phyloP scores from a whole-genome alignment of 2,797 vertebrate species.

The Lerista edwardsae region DNA sequence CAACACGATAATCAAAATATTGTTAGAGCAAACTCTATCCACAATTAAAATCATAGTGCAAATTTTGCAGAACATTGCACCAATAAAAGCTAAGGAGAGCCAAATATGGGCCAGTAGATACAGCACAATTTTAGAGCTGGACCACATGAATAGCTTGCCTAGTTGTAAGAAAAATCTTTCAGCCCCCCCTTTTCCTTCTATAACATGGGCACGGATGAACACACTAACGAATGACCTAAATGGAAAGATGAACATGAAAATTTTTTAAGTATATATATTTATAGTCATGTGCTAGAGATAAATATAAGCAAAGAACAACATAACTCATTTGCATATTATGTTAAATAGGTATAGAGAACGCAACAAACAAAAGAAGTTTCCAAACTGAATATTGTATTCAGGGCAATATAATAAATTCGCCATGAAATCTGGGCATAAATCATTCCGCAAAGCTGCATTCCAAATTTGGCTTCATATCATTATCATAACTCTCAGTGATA shows the following conservation, averaged over 20 bases:
- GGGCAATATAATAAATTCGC: neutral
- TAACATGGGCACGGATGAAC: neutral
- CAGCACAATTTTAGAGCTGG: neutral
- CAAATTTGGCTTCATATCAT: conserved; percentile 17
- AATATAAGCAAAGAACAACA: neutral
- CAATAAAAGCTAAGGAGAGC: neutral
- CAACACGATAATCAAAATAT: neutral
- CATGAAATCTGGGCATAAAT: conserved; percentile 15
- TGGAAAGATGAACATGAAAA: neutral
- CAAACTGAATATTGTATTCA: conserved; percentile 13
- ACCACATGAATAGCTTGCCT: neutral
- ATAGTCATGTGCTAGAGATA: neutral
- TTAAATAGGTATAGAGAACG: neutral
- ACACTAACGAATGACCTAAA: neutral
- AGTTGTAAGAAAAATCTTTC: neutral
- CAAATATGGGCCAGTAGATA: neutral
- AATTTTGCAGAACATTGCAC: too few species aligned
- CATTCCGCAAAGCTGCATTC: conserved; percentile 9
- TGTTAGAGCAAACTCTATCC: neutral
- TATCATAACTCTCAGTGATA: conserved; percentile 12
- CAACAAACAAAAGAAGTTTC: conserved; percentile 7
- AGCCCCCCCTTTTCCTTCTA: neutral
- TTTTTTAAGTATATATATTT: neutral
- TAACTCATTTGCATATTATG: neutral
- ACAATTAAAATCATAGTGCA: neutral